Base-by-base conservation (phyloP, 2,888 invertebrate species). In the Drosophila diplacantha region DNA sequence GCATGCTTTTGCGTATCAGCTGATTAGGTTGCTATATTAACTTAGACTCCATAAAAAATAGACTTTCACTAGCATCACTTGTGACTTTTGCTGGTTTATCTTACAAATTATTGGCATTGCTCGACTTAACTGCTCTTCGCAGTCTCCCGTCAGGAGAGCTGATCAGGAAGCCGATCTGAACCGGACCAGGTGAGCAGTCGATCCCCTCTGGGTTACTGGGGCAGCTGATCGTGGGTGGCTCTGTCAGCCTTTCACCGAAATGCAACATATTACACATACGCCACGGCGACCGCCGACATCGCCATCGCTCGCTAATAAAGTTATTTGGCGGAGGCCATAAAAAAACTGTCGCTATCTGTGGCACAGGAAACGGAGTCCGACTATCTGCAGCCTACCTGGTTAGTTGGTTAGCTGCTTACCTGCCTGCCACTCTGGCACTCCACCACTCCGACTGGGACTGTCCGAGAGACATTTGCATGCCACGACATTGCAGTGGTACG, bases 331-430 rank as follows among this genome's bases (percentile, higher is more conserved):
- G 43, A 44, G 65, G 64, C 69, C 57, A 77, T 79, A 79, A 76
- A 79, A 79, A 62, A 46, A 39, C 66, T 78, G 77, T 78, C 72
- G 75, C 77, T 71, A 80, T 77, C 77, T 77, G 72, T 71, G 77
- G 67, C 78, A 79, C 78, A 78, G 78, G 78, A 78, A 78, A 74
- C 75, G 41, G 73, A 22, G 55, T 32, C 34, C 20, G 55, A 38
- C 60, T 43, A 57, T 38, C 64, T 47, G 59, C 22, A 43, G 59
- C 22, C 37, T 60, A 34, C 16, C 49, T 34, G 39, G 54, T 35
- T 62, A 52, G 31, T 52, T 62, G 55, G 31, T 55, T 55, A 52
- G 32, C 67, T 65, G 61, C 41, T 55, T 64, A 54, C 44, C 46
- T 46, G 61, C 47, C 35, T 57, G 56, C 35, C 57, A 51, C 38